Conservation (phyloP, 2,888 invertebrate species). For the Altica lythri region DNA sequence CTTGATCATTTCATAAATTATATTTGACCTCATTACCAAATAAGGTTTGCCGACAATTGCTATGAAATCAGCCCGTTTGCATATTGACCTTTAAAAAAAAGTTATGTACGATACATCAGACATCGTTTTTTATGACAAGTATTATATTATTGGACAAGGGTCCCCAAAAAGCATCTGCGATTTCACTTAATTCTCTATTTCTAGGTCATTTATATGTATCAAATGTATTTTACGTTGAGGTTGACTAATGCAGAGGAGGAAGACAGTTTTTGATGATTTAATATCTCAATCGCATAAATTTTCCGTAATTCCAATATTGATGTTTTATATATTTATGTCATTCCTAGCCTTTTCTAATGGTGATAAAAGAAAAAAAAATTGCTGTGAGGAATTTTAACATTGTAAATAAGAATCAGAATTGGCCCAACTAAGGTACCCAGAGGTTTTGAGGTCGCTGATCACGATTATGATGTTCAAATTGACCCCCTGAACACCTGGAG, state of each 20-base stretch:
- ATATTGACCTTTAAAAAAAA: slow-evolving; percentile 29
- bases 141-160: neutral
- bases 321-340: no score
- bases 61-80: slow-evolving; percentile 31
- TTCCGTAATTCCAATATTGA: no score
- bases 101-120: neutral
- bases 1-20: slow-evolving; percentile 16
- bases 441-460: no score
- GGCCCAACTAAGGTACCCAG: no score
- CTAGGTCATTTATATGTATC: neutral
- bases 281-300: no score
- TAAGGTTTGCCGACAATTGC: slow-evolving; percentile 29
- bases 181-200: slow-evolving; percentile 4
- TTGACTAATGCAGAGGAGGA: slow-evolving; percentile 4
- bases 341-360: no score
- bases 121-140: neutral
- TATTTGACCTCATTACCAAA: slow-evolving; percentile 34
- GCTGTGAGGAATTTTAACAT: no score
- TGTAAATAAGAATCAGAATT: no score
- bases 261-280: no score
- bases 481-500: no score
- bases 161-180: neutral
- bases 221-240: neutral
- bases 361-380: no score
- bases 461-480: no score